Percentiles rank a stretch among this genome's conserved stretches.
These are phyloP conservation scores for Phyllopteryx taeniolatus DNA, from an alignment of 2,113 vertebrate species.

Conservation along the genomic window DNA sequence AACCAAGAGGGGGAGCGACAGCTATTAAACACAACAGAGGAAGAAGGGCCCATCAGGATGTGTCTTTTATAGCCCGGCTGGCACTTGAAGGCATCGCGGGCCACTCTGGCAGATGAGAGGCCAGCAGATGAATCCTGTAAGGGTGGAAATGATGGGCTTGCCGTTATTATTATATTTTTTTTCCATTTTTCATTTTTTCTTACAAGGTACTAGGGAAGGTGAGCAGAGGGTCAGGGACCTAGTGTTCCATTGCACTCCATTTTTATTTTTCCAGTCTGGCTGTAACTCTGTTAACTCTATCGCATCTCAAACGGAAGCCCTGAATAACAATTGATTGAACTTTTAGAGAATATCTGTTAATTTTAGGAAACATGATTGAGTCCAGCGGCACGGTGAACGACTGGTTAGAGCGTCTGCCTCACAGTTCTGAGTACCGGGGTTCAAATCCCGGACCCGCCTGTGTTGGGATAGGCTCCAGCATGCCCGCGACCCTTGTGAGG, in stretches of 20 bases:
- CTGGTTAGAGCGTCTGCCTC: too few species aligned
- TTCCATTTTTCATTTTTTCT: conserved; percentile 26
- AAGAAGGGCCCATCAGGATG: conserved; percentile 70
- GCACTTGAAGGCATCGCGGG: conserved; percentile 71
- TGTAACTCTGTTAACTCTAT: conserved; percentile 26
- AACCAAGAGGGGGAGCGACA: conserved; percentile 26
- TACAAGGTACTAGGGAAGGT: conserved; percentile 63
- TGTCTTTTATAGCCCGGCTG: conserved; percentile 70
- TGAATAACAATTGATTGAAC: background rate
- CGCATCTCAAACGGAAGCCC: background rate
- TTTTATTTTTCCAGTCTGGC: conserved; percentile 16
- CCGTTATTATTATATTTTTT: background rate
- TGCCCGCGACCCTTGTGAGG: background rate
- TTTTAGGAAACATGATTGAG: background rate
- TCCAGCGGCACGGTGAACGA: too few species aligned
- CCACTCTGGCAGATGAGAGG: conserved; percentile 61
- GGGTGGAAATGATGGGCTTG: conserved; percentile 65
- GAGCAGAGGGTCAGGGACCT: conserved; percentile 46
- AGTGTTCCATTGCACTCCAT: conserved; percentile 6
- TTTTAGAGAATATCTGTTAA: background rate
- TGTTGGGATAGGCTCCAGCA: too few species aligned
- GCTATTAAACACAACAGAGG: conserved; percentile 75
- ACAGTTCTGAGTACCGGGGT: too few species aligned
- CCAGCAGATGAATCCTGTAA: conserved; percentile 72
- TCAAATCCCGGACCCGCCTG: too few species aligned